phyloP scores from a whole-genome alignment of 2,113 vertebrate genomes.

The Gasterosteus aculeatus region DNA sequence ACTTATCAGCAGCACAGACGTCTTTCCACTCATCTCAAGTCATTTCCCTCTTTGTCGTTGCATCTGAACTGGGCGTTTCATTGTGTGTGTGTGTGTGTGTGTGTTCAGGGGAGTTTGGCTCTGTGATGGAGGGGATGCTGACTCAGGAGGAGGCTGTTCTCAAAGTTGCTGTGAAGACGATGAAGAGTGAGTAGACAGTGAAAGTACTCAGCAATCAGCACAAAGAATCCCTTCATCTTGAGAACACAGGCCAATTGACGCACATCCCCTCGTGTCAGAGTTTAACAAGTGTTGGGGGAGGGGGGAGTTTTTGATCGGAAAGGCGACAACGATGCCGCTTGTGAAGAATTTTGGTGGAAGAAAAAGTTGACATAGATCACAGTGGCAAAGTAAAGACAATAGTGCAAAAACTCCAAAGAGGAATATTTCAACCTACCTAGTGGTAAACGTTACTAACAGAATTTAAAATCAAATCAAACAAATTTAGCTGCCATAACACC shows the following conservation, averaged over 20 bases:
- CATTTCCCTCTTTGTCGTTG: background rate
- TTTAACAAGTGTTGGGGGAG: conserved; percentile 24
- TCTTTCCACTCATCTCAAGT: conserved; percentile 12
- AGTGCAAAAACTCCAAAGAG: background rate
- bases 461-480: conserved; percentile 11
- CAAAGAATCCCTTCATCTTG: conserved; percentile 52
- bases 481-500: background rate
- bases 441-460: background rate
- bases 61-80: conserved; percentile 17
- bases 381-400: conserved; percentile 16
- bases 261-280: conserved; percentile 25
- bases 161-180: conserved; percentile 93
- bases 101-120: conserved; percentile 89
- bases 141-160: conserved; percentile 88
- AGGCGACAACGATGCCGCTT: conserved; percentile 33
- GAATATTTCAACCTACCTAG: background rate
- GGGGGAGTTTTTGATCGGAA: conserved; percentile 36
- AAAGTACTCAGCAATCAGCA: conserved; percentile 25
- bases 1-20: background rate
- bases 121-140: conserved; percentile 91
- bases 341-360: conserved; percentile 38
- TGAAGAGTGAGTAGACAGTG: conserved; percentile 88
- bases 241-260: conserved; percentile 43
- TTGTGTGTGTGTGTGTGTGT: conserved; percentile 30
- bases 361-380: conserved; percentile 6